Evolutionary conservation across 2,797 vertebrate genomes (phyloP), one percentile per base, ranked within the genome.

Genomic region (Oryzias sinensis): DNA sequence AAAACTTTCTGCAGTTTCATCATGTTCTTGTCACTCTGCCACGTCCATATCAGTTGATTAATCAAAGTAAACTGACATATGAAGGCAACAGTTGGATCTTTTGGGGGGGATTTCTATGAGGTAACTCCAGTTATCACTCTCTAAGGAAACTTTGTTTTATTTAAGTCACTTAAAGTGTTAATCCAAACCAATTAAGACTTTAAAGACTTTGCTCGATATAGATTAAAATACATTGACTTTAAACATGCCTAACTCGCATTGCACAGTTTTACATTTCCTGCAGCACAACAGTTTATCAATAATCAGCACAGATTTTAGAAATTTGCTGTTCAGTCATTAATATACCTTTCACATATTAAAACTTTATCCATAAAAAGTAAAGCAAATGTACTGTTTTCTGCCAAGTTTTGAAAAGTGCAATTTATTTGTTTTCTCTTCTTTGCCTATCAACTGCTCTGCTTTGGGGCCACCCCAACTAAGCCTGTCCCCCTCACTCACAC

Each of bases 1-100:
- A 84, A 80, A 81, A 76, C 62, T 54, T 72, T 49, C 61, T 43
- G 54, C 65, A 71, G 68, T 79, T 85, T 77, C 59, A 59, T 79
- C 64, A 65, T 63, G 69, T 75, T 59, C 54, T 68, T 74, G 79
- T 79, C 73, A 65, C 72, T 75, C 68, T 54, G 59, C 62, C 66
- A 64, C n/a, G 25, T 66, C 16, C 66, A 58, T 83, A 88, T 87
- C 84, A 85, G 55, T 77, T 80, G 77, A 86, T 81, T 84, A 65
- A 87, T 88, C 77, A 7, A 51, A 20, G 13, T 33, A 58, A 74
- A 65, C 51, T 70, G 72, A 59, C 62, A 46, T 61, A 54, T 46
- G 57, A 68, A 68, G 58, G 58, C 66, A 71, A 63, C 14, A 47
- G 60, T 64, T 76, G 43, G 22, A 70, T 71, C 11, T 62, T 68